Evolutionary conservation across 2,797 vertebrate genomes (phyloP).

Genomic region (Sternotherus odoratus): DNA sequence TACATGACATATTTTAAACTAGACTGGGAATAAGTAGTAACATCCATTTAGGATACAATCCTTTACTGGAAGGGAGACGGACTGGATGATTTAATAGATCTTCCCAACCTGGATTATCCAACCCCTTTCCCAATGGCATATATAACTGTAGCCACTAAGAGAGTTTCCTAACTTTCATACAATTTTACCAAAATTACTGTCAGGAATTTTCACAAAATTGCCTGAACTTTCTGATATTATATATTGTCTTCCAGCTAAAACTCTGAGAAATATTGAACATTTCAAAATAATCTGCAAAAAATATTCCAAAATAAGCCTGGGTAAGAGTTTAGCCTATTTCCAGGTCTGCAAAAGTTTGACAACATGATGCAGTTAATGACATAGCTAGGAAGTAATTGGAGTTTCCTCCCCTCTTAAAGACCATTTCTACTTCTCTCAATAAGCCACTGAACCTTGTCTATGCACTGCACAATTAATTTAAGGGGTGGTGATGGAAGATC

Average conservation of each 20-base stretch:
- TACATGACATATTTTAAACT: neutral
- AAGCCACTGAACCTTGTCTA: neutral
- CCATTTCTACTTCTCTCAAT: neutral
- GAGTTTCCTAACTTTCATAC: neutral
- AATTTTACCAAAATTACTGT: neutral
- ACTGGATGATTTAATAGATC: neutral
- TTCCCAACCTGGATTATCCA: neutral
- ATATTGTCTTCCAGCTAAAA: neutral
- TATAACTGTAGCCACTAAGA: neutral
- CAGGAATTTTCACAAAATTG: neutral
- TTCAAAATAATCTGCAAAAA: neutral
- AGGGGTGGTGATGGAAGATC: neutral
- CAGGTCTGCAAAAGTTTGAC: neutral
- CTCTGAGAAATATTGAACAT: neutral
- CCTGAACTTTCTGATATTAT: neutral
- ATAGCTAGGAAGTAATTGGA: neutral
- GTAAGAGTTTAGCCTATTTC: neutral
- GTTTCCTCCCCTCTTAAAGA: neutral
- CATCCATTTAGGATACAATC: neutral
- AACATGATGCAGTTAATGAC: neutral
- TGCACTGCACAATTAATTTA: fast-evolving
- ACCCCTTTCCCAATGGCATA: neutral
- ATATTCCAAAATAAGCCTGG: neutral
- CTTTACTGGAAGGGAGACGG: neutral
- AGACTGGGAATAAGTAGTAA: neutral